Evolutionary conservation across 64 coral and sea anemone species (phyloP), one percentile per base, ranked within the genome.

Genomic region (Porites lutea): DNA sequence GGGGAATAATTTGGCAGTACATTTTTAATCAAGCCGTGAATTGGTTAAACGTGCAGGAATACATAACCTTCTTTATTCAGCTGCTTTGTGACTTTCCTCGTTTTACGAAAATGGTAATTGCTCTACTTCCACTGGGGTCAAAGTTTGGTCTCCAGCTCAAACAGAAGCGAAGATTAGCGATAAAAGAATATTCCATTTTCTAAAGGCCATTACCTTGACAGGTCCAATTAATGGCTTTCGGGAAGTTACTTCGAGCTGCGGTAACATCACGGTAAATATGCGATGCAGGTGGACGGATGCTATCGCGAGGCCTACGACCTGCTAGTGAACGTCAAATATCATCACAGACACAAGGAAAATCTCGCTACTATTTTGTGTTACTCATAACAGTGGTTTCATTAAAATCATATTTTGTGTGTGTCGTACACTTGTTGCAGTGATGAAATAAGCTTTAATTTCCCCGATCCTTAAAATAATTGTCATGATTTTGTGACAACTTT

Each of bases 181-280:
- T 48, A 82, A 65, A 65, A n/a, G 59, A 82, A 82, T 64, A 65
- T 82, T 82, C 79, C 59, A 82, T 82, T 82, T 48, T 27, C 4
- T 13, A 43, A 9, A 47, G 16, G 12, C 14, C 58, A 13, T 82
- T 65, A 37, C 53, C 23, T 12, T 44, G 78, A 80, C 19, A 80
- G 20, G 6, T 77, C 44, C 57, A 80, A 80, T 80, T 48, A 82
- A 63, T 82, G 43, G 79, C 59, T 65, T 65, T 82, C 8, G 59
- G 79, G 43, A 61, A 48, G 15, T 48, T 60, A 16, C 58, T 73
- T 3, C 12, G 37, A 13, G 3, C 48, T 49, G 45, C 0, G 37
- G n/a, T 27, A 13, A 15, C 14, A 80, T 37, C 27, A 61, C 3
- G 5, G 53, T 61, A 63, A 47, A 65, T 65, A 49, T 8, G 52